Conservation (phyloP, 2,797 vertebrate species). For the Pagetopsis macropterus region DNA sequence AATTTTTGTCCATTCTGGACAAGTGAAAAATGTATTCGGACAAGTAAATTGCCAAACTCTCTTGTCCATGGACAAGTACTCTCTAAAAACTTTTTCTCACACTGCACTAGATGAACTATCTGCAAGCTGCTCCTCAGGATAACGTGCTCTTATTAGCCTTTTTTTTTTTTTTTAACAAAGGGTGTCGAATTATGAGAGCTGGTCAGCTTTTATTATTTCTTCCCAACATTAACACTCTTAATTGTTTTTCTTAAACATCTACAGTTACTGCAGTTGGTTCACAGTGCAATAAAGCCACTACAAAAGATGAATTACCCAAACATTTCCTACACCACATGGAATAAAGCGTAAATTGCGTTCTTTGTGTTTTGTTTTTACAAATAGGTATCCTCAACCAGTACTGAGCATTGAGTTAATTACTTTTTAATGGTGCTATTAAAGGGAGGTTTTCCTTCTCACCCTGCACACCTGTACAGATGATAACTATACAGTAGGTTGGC, state of each 20-base stretch:
- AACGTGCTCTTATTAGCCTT: constrained; percentile 11
- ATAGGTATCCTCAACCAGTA: constrained; percentile 66
- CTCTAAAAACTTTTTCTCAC: too few relatives aligned
- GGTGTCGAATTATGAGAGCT: neutral
- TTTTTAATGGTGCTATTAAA: constrained; percentile 86
- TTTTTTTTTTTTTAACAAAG: neutral
- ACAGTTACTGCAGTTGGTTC: neutral
- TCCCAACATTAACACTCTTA: neutral
- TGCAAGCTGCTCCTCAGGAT: constrained; percentile 41
- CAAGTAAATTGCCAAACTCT: too few relatives aligned
- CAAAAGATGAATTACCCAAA: constrained; percentile 25
- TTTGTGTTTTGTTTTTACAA: constrained; percentile 35
- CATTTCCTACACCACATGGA: constrained; percentile 31
- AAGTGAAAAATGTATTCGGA: too few relatives aligned
- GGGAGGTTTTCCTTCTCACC: constrained; percentile 78
- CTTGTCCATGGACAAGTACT: too few relatives aligned
- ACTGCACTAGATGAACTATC: constrained; percentile 43
- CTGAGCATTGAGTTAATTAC: constrained; percentile 78
- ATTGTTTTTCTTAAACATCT: neutral
- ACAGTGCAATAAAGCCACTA: constrained; percentile 1
- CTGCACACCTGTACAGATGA: constrained; percentile 73
- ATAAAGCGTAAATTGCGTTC: constrained; percentile 38
- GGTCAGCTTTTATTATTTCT: constrained; percentile 4
- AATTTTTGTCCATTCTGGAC: too few relatives aligned
- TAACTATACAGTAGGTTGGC: constrained; percentile 54